Evolutionary conservation across 2,797 vertebrate genomes (phyloP).

Genomic region (Gymnodraco acuticeps): DNA sequence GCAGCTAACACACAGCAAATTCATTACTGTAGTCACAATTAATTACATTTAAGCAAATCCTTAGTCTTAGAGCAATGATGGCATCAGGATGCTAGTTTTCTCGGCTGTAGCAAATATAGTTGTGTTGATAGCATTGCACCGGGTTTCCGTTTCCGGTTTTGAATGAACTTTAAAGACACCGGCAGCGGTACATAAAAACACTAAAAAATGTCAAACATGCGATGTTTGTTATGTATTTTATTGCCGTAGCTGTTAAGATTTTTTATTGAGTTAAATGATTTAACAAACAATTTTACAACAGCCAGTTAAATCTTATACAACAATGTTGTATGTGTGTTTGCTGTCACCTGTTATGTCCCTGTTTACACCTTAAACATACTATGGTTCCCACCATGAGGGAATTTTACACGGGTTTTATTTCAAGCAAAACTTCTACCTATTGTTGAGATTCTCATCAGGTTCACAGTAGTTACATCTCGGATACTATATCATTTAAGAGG

Average conservation of each 20-base stretch:
- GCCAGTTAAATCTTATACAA: neutral
- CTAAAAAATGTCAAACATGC: too few species aligned
- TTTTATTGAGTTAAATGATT: neutral
- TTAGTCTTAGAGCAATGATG: rapidly evolving
- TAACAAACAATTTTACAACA: neutral
- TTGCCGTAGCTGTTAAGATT: neutral
- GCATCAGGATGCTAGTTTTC: neutral
- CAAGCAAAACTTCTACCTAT: neutral
- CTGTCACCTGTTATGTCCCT: neutral
- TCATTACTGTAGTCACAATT: neutral
- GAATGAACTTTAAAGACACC: constrained; percentile 64
- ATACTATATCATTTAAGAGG: neutral
- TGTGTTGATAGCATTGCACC: neutral
- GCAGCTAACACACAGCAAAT: neutral
- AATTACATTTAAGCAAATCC: rapidly evolving
- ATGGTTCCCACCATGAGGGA: neutral
- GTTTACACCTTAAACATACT: too few species aligned
- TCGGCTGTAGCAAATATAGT: neutral
- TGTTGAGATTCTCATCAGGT: neutral
- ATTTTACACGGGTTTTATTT: neutral
- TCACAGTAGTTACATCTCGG: neutral
- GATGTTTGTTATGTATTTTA: rapidly evolving
- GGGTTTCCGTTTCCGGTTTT: constrained; percentile 72
- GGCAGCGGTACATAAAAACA: neutral
- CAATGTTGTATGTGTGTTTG: neutral